Evolutionary conservation across 2,113 vertebrate genomes (phyloP).

Genomic region (Chaetura pelagica): DNA sequence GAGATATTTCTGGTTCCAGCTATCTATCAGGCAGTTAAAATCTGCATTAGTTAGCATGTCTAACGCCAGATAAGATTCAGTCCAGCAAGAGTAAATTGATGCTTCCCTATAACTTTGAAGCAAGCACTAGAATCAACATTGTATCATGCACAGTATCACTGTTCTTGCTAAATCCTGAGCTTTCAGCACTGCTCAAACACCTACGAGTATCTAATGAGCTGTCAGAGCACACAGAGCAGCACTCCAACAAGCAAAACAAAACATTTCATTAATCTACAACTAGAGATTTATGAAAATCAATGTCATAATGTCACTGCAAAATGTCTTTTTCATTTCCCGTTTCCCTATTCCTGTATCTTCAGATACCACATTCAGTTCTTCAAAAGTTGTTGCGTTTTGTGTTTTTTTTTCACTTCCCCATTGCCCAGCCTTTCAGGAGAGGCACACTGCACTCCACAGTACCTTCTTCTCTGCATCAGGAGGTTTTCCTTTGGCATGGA

Average conservation of each 20-base stretch:
- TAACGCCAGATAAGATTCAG: constrained; percentile 33
- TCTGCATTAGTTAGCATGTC: constrained; percentile 50
- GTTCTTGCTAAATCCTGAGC: neutral
- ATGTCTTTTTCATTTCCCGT: neutral
- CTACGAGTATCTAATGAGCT: neutral
- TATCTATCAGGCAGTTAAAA: constrained; percentile 52
- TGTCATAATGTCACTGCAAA: neutral
- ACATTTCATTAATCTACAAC: neutral
- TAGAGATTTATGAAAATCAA: constrained; percentile 7
- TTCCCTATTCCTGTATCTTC: neutral
- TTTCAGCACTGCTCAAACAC: neutral
- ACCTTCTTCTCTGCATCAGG: neutral
- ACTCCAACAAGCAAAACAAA: neutral
- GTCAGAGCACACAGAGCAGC: neutral
- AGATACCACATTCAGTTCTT: neutral
- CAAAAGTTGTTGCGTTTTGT: neutral
- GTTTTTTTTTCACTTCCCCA: neutral
- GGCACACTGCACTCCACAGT: neutral
- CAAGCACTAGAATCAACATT: neutral
- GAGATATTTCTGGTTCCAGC: constrained; percentile 41
- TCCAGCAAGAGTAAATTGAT: constrained; percentile 52
- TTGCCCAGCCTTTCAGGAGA: neutral
- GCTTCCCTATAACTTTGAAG: constrained; percentile 20
- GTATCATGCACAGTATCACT: neutral
- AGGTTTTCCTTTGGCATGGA: neutral